Evolutionary conservation across 2,797 vertebrate genomes (phyloP), one percentile per base, ranked within the genome.

Genomic region (Alca torda): DNA sequence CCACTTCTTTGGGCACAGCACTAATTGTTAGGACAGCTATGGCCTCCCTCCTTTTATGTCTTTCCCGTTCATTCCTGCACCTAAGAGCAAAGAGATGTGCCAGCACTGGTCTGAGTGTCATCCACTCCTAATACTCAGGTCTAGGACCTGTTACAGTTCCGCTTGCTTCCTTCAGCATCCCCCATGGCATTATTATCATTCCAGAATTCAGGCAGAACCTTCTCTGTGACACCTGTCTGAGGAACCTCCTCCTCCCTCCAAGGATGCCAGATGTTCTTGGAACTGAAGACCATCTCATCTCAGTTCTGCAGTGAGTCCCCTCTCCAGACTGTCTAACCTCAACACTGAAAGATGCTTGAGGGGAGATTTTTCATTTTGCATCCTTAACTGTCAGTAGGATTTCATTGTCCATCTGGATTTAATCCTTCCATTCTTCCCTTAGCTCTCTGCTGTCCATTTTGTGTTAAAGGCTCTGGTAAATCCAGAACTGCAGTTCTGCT

Each of bases 191-290:
- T 57, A n/a, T 37, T 68, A 9, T 12, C 43, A 20, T 67, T 51
- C 37, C 2, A 5, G 59, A 73, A 48, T 57, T 50, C 30, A 35
- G 72, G 48, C 43, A 76, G 65, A 90, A 37, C 17, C 20, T 21
- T 19, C 53, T 63, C 57, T 28, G 5, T 18, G 24, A 16, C 6
- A 6, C 24, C 26, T 56, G 0, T 8, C 28, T 1, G 2, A 65
- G 30, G 53, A 93, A 43, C 61, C 18, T 69, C 16, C 53, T 80
- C 16, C 24, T 57, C 13, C 5, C 23, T 78, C 11, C 21, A 3
- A 39, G 37, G 30, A 20, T 35, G 26, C 37, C 61, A 56, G 26
- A n/a, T 57, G 24, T 46, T 63, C 46, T 46, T 39, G 59, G 68
- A 85, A 19, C 48, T 68, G 53, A 50, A 33, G 25, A 46, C 18